phyloP scores from a whole-genome alignment of 1,140 invertebrate species.

The Leptinotarsa lineolata region DNA sequence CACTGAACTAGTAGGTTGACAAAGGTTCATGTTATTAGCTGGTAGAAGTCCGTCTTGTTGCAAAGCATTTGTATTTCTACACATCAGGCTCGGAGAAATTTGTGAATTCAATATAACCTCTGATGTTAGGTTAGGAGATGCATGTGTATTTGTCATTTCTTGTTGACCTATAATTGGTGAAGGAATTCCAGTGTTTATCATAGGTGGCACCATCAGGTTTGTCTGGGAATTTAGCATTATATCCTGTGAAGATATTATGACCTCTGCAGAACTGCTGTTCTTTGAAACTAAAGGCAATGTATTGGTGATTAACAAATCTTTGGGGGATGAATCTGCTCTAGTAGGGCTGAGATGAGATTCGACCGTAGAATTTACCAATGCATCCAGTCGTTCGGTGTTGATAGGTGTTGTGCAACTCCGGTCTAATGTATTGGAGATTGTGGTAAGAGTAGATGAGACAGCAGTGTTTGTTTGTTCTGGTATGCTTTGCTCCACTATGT shows the following conservation, averaged over 20 bases:
- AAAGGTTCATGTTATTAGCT: conserved; percentile 35
- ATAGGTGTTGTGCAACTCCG: conserved; percentile 58
- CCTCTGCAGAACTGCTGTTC: conserved; percentile 46
- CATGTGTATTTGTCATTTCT: conserved; percentile 23
- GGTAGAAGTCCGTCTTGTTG: conserved; percentile 54
- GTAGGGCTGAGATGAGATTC: conserved; percentile 57
- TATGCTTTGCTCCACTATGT: conserved; percentile 58
- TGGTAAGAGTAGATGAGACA: conserved; percentile 56
- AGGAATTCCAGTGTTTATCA: conserved; percentile 41
- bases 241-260: conserved; percentile 61
- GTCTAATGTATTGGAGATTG: conserved; percentile 54
- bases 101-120: conserved; percentile 67
- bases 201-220: conserved; percentile 51
- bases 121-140: conserved; percentile 48
- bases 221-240: conserved; percentile 57
- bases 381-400: conserved; percentile 62
- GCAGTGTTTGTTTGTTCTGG: conserved; percentile 55
- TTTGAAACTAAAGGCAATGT: conserved; percentile 44
- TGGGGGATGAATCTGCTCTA: conserved; percentile 27
- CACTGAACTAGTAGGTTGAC: conserved; percentile 32
- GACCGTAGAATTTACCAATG: conserved; percentile 66
- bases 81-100: conserved; percentile 64
- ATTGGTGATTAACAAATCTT: conserved; percentile 35
- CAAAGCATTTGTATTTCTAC: conserved; percentile 47
- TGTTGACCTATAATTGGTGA: conserved; percentile 31